Percentiles rank a stretch among this genome's conserved stretches.
Conservation (phyloP, 2,888 invertebrate genomes). For the Lacanobia oleracea region DNA sequence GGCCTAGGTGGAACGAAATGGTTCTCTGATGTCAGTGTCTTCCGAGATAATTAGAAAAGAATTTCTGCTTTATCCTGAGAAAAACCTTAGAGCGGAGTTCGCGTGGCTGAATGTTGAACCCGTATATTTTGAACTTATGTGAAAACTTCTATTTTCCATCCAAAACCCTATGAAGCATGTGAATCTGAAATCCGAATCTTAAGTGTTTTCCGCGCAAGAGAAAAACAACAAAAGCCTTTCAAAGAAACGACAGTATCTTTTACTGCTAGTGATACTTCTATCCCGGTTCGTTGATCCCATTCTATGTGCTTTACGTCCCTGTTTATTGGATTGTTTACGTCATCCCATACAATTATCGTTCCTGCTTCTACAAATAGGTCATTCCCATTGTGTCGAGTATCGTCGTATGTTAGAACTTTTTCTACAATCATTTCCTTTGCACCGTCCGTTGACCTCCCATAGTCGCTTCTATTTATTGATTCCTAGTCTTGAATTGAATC, state of each 20-base stretch:
- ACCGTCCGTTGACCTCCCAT: slow-evolving; percentile 77
- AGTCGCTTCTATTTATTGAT: slow-evolving; percentile 83
- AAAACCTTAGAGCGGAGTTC: neutral
- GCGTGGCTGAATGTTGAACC: neutral
- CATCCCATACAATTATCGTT: slow-evolving; percentile 59
- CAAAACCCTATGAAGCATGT: neutral
- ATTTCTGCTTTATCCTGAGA: neutral
- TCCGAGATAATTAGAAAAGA: neutral
- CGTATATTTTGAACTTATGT: too few species aligned
- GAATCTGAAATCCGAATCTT: neutral
- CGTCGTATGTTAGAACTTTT: slow-evolving; percentile 44
- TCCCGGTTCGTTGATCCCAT: slow-evolving; percentile 59
- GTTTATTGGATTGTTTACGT: slow-evolving; percentile 60
- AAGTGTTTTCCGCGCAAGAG: neutral
- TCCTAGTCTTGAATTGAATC: slow-evolving; percentile 77
- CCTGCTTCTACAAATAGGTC: slow-evolving; percentile 51
- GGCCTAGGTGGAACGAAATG: neutral
- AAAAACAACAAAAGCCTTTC: slow-evolving; percentile 14
- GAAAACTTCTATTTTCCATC: neutral
- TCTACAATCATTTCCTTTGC: slow-evolving; percentile 34
- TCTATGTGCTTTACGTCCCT: slow-evolving; percentile 29
- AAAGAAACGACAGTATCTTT: slow-evolving; percentile 39
- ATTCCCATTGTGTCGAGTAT: slow-evolving; percentile 57
- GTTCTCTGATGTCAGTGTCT: neutral
- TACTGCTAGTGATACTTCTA: slow-evolving; percentile 38